These are phyloP conservation scores for Ctena decussata DNA, from an alignment of 2,888 invertebrate species.

Conservation along the genomic window DNA sequence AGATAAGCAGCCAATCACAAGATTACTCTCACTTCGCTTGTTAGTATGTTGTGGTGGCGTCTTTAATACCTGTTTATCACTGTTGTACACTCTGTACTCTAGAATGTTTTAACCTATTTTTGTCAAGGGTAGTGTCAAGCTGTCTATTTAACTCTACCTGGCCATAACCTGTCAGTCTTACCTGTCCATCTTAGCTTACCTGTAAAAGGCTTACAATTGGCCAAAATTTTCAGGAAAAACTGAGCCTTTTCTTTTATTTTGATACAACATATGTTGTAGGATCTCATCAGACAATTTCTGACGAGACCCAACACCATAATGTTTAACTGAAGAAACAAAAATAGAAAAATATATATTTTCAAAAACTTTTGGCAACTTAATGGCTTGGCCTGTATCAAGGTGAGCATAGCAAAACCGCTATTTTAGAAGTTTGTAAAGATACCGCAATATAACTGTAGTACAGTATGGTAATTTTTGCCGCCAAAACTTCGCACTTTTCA, in stretches of 20 bases:
- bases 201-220: neutral
- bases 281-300: too few species aligned
- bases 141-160: neutral
- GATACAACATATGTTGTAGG: too few species aligned
- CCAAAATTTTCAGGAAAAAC: too few species aligned
- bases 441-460: neutral
- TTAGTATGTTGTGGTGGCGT: constrained; percentile 13
- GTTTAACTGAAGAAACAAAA: too few species aligned
- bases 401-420: too few species aligned
- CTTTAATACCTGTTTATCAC: constrained; percentile 8
- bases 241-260: too few species aligned
- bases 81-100: neutral
- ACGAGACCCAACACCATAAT: too few species aligned
- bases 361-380: too few species aligned
- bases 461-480: neutral
- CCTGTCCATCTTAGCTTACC: constrained; percentile 9
- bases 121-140: neutral
- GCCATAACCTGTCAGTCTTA: neutral
- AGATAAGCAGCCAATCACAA: constrained; percentile 2
- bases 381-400: too few species aligned
- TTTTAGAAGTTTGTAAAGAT: neutral
- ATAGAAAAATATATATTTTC: too few species aligned
- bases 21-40: neutral
- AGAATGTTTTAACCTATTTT: neutral
- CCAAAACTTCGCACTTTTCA: neutral